Evolutionary conservation across 1,140 invertebrate genomes (phyloP).

Genomic region (Brachionus manjavacas): DNA sequence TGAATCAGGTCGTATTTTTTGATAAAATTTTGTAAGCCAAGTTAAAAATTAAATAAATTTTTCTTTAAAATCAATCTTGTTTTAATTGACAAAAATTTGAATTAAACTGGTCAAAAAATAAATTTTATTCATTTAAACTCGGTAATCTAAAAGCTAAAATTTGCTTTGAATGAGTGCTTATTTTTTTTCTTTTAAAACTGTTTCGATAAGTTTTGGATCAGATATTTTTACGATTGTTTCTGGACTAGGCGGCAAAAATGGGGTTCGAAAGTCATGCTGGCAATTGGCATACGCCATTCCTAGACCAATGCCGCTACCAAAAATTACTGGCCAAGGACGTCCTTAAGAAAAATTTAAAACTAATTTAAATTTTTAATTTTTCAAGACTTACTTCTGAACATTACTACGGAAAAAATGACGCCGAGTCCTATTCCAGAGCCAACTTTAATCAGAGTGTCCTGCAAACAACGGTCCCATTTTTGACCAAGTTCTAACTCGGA

Average conservation of each 20-base stretch:
- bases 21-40: neutral
- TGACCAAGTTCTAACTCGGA: slow-evolving; percentile 59
- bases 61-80: neutral
- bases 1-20: neutral
- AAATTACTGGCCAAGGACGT: slow-evolving; percentile 53
- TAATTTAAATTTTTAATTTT: no score
- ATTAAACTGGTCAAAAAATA: neutral
- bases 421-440: slow-evolving; percentile 59
- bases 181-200: slow-evolving; percentile 37
- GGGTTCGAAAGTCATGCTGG: slow-evolving; percentile 56
- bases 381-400: slow-evolving; percentile 57
- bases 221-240: slow-evolving; percentile 16
- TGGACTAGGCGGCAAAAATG: slow-evolving; percentile 19
- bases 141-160: neutral
- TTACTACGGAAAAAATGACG: slow-evolving; percentile 57
- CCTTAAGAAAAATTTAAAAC: slow-evolving; percentile 46
- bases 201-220: slow-evolving; percentile 31
- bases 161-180: neutral
- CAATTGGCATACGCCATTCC: slow-evolving; percentile 62
- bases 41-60: neutral
- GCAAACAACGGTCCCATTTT: slow-evolving; percentile 60
- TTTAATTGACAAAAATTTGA: neutral
- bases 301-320: slow-evolving; percentile 54
- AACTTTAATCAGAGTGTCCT: slow-evolving; percentile 59
- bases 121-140: slow-evolving; percentile 20